A percentile compares a stretch with the other conserved stretches of the same genome.
Conservation (phyloP, 1,140 invertebrate genomes). For the Zaprionus camerounensis region DNA sequence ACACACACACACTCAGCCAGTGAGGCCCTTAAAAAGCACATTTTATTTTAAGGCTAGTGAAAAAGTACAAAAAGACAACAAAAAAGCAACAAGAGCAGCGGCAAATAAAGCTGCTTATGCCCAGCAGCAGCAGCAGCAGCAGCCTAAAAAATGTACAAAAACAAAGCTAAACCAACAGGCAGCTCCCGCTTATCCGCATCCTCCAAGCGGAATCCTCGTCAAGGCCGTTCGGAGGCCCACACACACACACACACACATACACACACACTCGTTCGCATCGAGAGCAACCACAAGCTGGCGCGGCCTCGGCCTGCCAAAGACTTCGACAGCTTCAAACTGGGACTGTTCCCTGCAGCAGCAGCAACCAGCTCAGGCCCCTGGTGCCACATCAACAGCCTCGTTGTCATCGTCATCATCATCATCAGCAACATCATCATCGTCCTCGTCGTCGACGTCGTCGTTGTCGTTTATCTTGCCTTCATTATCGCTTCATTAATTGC, state of each 20-base stretch:
- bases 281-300: conserved; percentile 30
- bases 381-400: conserved; percentile 32
- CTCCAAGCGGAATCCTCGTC: conserved; percentile 46
- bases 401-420: conserved; percentile 38
- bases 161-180: conserved; percentile 36
- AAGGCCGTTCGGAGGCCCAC: conserved; percentile 46
- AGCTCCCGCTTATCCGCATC: conserved; percentile 48
- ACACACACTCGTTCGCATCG: conserved; percentile 7
- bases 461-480: conserved; percentile 78
- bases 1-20: conserved; percentile 34
- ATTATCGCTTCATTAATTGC: conserved; percentile 83
- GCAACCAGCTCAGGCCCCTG: conserved; percentile 8
- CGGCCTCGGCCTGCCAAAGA: conserved; percentile 47
- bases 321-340: conserved; percentile 41
- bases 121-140: conserved; percentile 8
- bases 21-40: conserved; percentile 62
- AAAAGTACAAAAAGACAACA: conserved; percentile 46
- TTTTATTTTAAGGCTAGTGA: conserved; percentile 67
- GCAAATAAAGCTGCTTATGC: conserved; percentile 46
- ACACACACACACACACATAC: not conserved
- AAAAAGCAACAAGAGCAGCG: conserved; percentile 34
- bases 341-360: not conserved
- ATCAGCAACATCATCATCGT: conserved; percentile 18
- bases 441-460: conserved; percentile 29
- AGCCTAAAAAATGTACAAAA: conserved; percentile 31